Evolutionary conservation across 2,888 invertebrate genomes (phyloP), one percentile per base, ranked within the genome.

Genomic region (Ceramica pisi): DNA sequence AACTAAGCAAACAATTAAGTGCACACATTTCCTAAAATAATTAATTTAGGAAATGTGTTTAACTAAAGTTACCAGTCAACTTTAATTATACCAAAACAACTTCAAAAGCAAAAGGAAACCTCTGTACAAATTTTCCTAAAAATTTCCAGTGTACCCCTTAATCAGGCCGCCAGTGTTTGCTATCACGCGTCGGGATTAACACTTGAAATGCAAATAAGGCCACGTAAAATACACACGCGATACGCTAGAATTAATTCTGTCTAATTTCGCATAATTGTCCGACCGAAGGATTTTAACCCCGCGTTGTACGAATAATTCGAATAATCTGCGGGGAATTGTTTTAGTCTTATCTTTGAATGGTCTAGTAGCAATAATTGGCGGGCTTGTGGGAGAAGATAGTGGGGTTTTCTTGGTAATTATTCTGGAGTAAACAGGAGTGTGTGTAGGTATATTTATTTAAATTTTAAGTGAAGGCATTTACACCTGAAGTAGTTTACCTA

Each of bases 171-270:
- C 75, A 78, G 70, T 83, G 78, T 84, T 84, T 86, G 81, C 75
- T 81, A 80, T 81, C 83, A 80, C 80, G 72, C 81, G 81, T 74
- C 77, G 78, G 77, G 81, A 83, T 84, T 82, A 81, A 82, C 86
- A 87, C 85, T 89, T 85, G 85, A 84, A 86, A 89, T 89, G 88
- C 86, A 86, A 89, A 89, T 86, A 81, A 73, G 84, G 66, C 70
- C 77, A 82, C 72, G 78, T 78, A 72, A 76, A 77, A 78, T 81
- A 82, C 84, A 83, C 79, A 85, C 80, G 73, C 78, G 80, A 85
- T 86, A 87, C 78, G 76, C 75, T 71, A 56, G 83, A 85, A 86
- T 88, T 86, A 84, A 86, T 83, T 82, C 78, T 64, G 70, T 84
- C 83, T 88, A 87, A 87, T 88, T 88, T 87, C 77, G 80, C 83